Evolutionary conservation across 2,113 vertebrate genomes (phyloP).

Genomic region (Cromileptes altivelis): DNA sequence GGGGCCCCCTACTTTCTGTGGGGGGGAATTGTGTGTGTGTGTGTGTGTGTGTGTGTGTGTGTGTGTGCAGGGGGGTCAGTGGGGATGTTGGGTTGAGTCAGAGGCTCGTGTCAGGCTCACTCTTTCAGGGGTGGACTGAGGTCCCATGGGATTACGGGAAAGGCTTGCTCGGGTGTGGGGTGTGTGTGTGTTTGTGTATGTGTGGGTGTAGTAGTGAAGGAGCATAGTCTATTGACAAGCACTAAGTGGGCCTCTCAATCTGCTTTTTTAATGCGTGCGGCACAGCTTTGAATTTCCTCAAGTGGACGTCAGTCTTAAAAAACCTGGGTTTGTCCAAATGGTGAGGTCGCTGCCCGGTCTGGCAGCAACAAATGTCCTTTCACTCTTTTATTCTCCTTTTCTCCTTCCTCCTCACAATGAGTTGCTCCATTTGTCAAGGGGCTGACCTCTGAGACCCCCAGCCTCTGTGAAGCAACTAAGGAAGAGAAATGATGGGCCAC

Average conservation of each 20-base stretch:
- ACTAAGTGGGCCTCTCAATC: slow-evolving; percentile 78
- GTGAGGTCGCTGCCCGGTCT: slow-evolving; percentile 70
- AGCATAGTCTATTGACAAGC: slow-evolving; percentile 70
- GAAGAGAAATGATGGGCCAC: slow-evolving; percentile 53
- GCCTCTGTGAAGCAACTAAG: slow-evolving; percentile 52
- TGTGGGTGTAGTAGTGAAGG: slow-evolving; percentile 52
- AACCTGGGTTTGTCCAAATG: slow-evolving; percentile 54
- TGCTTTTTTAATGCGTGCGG: slow-evolving; percentile 57
- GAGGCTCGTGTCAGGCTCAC: slow-evolving; percentile 80
- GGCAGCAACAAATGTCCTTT: slow-evolving; percentile 77
- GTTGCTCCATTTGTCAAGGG: slow-evolving; percentile 75
- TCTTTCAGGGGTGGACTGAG: slow-evolving; percentile 72
- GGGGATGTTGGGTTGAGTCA: slow-evolving; percentile 54
- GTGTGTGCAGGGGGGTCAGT: slow-evolving; percentile 30
- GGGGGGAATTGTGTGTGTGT: slow-evolving; percentile 60
- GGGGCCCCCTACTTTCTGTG: slow-evolving; percentile 70
- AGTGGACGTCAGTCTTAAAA: slow-evolving; percentile 69
- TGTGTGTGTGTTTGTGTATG: slow-evolving; percentile 37
- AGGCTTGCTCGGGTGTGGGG: slow-evolving; percentile 27
- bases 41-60: slow-evolving; percentile 42
- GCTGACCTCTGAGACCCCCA: slow-evolving; percentile 65
- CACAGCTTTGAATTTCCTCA: slow-evolving; percentile 82
- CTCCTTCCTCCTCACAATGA: slow-evolving; percentile 74
- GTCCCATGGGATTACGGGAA: slow-evolving; percentile 80
- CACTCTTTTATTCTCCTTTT: slow-evolving; percentile 69